These are phyloP conservation scores for Microctonus brassicae DNA, from an alignment of 2,888 invertebrate genomes.

Conservation along the genomic window DNA sequence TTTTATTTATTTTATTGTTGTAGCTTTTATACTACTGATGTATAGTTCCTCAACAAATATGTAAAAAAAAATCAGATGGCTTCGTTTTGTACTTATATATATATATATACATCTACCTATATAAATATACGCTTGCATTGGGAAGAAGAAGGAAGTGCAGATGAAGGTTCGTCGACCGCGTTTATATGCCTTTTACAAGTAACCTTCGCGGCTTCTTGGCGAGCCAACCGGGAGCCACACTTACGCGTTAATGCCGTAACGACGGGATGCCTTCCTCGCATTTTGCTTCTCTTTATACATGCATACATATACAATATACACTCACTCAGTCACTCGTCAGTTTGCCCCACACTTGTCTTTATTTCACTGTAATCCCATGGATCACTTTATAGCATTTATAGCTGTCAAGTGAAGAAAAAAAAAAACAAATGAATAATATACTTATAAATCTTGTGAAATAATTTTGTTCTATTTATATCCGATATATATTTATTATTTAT, in stretches of 20 bases:
- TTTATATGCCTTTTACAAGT: conserved; percentile 46
- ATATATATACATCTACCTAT: too few species aligned
- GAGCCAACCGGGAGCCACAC: conserved; percentile 36
- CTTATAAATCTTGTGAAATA: background rate
- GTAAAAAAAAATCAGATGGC: conserved; percentile 27
- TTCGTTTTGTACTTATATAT: too few species aligned
- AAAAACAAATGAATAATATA: background rate
- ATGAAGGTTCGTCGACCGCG: conserved; percentile 47
- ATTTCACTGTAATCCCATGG: conserved; percentile 1
- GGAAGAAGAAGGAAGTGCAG: conserved; percentile 26
- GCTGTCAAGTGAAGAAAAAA: background rate
- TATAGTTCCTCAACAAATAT: conserved; percentile 24
- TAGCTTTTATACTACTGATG: conserved; percentile 29
- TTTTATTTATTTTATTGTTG: conserved; percentile 28
- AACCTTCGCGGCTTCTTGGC: conserved; percentile 35
- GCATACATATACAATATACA: conserved; percentile 3
- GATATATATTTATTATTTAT: background rate
- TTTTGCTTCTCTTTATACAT: conserved; percentile 28
- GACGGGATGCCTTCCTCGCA: conserved; percentile 38
- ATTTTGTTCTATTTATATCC: background rate
- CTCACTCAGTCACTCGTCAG: too few species aligned
- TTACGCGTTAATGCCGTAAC: conserved; percentile 41
- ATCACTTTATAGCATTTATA: conserved; percentile 3
- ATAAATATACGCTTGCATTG: conserved; percentile 11
- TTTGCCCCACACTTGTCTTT: conserved; percentile 12